Evolutionary conservation across 2,113 vertebrate genomes (phyloP).

Genomic region (Oncorhynchus tshawytscha): DNA sequence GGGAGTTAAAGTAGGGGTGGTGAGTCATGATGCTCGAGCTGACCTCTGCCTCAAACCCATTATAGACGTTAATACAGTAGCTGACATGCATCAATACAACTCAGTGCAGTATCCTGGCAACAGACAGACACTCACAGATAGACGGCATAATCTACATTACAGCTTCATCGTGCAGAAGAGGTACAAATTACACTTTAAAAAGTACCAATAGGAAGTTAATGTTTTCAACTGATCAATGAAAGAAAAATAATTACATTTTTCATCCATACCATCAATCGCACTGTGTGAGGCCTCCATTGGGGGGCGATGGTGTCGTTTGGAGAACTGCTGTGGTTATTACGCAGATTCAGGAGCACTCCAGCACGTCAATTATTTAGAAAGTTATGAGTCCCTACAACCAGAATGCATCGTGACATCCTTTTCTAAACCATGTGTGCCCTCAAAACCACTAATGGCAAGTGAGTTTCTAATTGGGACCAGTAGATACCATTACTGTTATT

Average conservation of each 20-base stretch:
- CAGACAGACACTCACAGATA: constrained; percentile 36
- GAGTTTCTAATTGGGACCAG: constrained; percentile 21
- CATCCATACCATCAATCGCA: constrained; percentile 54
- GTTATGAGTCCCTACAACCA: not conserved
- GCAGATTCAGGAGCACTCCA: constrained; percentile 33
- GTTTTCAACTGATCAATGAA: constrained; percentile 41
- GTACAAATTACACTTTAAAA: constrained; percentile 61
- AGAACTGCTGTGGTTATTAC: constrained; percentile 67
- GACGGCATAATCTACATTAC: constrained; percentile 50
- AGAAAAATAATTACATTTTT: constrained; percentile 44
- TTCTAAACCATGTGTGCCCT: constrained; percentile 47
- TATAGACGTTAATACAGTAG: constrained; percentile 53
- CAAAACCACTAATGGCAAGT: constrained; percentile 32
- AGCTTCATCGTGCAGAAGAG: constrained; percentile 71
- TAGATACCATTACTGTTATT: constrained; percentile 13
- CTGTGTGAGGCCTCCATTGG: constrained; percentile 25
- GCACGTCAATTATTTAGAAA: not conserved
- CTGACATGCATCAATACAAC: constrained; percentile 75
- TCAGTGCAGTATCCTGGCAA: constrained; percentile 63
- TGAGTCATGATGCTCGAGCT: constrained; percentile 32
- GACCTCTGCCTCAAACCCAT: constrained; percentile 49
- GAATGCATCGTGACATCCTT: constrained; percentile 43
- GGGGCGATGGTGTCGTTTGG: constrained; percentile 38
- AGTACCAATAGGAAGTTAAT: constrained; percentile 54
- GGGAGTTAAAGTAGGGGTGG: constrained; percentile 22